Conservation (phyloP, 1,140 invertebrate species). For the Ericerus pela region DNA sequence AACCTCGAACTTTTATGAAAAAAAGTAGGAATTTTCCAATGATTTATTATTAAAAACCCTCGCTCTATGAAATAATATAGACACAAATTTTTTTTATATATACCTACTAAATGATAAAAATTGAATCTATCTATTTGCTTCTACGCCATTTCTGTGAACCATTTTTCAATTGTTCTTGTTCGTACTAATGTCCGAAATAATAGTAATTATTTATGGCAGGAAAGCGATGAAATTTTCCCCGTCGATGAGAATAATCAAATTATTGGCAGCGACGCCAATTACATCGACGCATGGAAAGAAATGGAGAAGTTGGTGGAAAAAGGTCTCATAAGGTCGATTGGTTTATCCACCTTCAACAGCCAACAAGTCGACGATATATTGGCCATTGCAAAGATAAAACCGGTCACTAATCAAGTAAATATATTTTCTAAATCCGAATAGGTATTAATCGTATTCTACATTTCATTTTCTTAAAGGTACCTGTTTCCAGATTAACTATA, state of each 20-base stretch:
- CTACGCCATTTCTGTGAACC: no score
- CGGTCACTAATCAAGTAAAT: constrained; percentile 57
- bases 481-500: neutral
- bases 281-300: constrained; percentile 77
- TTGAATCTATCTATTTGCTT: no score
- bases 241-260: constrained; percentile 43
- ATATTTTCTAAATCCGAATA: neutral
- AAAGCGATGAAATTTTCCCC: constrained; percentile 43
- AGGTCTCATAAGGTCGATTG: constrained; percentile 61
- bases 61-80: no score
- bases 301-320: constrained; percentile 61
- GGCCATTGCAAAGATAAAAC: constrained; percentile 49
- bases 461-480: neutral
- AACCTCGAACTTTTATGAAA: no score
- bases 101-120: no score
- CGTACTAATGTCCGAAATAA: no score
- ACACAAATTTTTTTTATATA: no score
- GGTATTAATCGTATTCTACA: neutral
- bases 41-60: no score
- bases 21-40: no score
- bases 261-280: constrained; percentile 50
- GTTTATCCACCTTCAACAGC: constrained; percentile 82
- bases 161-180: no score
- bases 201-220: no score
- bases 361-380: constrained; percentile 61